Evolutionary conservation across 2,113 vertebrate genomes (phyloP), one percentile per base, ranked within the genome.

Genomic region (Festucalex cinctus): DNA sequence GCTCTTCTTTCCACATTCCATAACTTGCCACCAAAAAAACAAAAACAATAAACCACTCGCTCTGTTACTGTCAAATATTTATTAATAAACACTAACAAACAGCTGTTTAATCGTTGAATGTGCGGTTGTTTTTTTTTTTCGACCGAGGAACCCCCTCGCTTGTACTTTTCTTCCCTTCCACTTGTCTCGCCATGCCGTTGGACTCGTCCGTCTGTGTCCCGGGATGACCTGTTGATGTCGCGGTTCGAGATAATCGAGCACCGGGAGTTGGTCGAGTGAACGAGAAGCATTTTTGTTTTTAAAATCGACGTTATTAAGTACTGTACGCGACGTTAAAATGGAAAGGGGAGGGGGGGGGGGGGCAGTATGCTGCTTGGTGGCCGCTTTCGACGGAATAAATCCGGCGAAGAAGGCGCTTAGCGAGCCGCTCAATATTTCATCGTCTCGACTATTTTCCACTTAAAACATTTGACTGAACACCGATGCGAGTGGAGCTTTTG

Each of bases 181-280:
- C 32, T 39, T 63, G 60, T 20, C 82, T 74, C 83, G 82, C 83
- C 74, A 78, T 77, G 80, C 84, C 82, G 60, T 39, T 36, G 82
- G 82, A 84, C 85, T 78, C 73, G 73, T 85, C 76, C 70, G 85
- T 85, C 85, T 81, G 90, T 92, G 91, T 91, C 91, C 91, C 85
- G 84, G 88, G 84, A 88, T 92, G 90, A 92, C 91, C 91, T 92
- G 91, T 90, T 91, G 91, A 88, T 91, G 92, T 90, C 89, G 83
- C 89, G 83, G 82, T 82, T 83, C 81, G 87, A 88, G 86, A 88
- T 82, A n/a, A 51, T 76, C 74, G 63, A 54, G 73, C 76, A 24
- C 74, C 53, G 53, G 22, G 9, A 61, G 37, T 65, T n/a, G 26
- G 24, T 49, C 39, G 62, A 28, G 24, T 44, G 41, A 17, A 28